Percentiles rank a stretch among this genome's conserved stretches.
phyloP scores from a whole-genome alignment of 2,888 invertebrate species.

The Kuschelorhynchus macadamiae region DNA sequence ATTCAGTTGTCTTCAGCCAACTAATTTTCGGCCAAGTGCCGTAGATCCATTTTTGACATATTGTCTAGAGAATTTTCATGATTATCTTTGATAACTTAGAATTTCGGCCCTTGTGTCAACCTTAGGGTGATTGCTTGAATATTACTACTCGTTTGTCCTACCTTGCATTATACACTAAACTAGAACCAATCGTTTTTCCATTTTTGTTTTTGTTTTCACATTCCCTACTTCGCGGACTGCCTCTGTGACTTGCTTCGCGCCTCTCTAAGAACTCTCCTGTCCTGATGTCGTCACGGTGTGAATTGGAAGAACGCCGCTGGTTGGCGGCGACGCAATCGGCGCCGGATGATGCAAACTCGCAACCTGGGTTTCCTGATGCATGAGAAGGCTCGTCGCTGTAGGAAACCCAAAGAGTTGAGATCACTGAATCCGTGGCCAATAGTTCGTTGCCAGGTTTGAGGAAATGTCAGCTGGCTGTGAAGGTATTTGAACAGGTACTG shows the following conservation, averaged over 20 bases:
- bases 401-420: constrained; percentile 92
- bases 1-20: no score
- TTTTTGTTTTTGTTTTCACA: background rate
- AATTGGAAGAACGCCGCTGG: constrained; percentile 31
- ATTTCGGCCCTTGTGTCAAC: no score
- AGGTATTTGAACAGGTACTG: constrained; percentile 93
- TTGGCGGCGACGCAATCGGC: constrained; percentile 38
- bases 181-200: no score
- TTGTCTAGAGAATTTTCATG: no score
- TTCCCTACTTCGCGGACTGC: background rate
- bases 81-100: no score
- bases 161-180: no score
- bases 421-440: constrained; percentile 95
- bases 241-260: background rate
- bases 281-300: constrained; percentile 35
- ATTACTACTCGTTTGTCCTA: no score
- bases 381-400: constrained; percentile 80
- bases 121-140: no score
- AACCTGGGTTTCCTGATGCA: constrained; percentile 76
- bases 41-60: no score
- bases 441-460: constrained; percentile 78
- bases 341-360: constrained; percentile 33
- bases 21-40: no score
- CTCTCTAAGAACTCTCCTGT: constrained; percentile 40
- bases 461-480: constrained; percentile 83